phyloP scores from a whole-genome alignment of 2,888 invertebrate species.

The Tryphoninae sp. region DNA sequence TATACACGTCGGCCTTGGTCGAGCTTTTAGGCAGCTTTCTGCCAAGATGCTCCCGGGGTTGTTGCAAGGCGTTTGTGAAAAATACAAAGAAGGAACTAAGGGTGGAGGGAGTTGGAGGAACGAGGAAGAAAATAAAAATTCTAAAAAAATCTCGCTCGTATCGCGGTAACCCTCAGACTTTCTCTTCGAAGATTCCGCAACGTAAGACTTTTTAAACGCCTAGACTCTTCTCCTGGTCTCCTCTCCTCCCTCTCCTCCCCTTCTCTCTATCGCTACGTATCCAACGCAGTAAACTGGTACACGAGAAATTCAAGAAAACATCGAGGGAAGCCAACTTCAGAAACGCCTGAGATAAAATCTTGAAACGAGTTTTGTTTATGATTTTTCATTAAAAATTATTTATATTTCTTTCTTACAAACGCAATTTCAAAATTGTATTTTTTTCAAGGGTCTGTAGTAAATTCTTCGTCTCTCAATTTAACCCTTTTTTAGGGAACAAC shows the following conservation, averaged over 20 bases:
- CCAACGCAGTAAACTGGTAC: background rate
- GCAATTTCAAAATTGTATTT: conserved; percentile 6
- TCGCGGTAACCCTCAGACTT: conserved; percentile 38
- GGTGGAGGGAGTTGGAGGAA: conserved; percentile 1
- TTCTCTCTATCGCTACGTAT: background rate
- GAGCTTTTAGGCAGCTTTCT: conserved; percentile 61
- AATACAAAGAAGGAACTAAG: conserved; percentile 59
- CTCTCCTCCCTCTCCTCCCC: background rate
- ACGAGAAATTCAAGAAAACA: conserved; percentile 49
- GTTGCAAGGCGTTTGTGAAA: conserved; percentile 57
- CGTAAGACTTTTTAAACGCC: conserved; percentile 44
- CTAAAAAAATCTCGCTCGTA: conserved; percentile 28
- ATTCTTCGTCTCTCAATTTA: background rate
- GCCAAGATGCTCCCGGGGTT: conserved; percentile 49
- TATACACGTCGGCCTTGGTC: conserved; percentile 36
- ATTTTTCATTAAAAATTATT: background rate
- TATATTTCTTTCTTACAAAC: conserved; percentile 2
- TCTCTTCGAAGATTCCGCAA: conserved; percentile 36
- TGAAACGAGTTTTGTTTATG: conserved; percentile 10
- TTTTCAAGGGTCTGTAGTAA: background rate
- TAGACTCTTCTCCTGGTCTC: conserved; percentile 26
- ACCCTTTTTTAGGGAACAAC: background rate
- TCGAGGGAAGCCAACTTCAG: conserved; percentile 33
- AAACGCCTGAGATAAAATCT: conserved; percentile 29
- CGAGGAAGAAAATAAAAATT: conserved; percentile 21